Conservation (phyloP, 1,140 invertebrate species). For the Zeugodacus cucurbitae region DNA sequence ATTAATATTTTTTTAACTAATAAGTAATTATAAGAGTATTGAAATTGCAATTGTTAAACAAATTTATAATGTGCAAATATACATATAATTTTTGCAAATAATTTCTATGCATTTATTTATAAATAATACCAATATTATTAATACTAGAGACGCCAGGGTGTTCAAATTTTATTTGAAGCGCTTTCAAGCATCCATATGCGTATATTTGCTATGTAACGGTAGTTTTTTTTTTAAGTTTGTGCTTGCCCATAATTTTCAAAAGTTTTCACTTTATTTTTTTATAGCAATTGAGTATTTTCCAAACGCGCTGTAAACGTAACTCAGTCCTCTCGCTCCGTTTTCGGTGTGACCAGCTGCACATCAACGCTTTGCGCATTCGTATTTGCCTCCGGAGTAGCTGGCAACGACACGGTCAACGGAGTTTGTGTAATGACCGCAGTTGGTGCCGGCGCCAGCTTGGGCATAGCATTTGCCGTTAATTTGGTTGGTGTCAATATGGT, state of each 20-base stretch:
- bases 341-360: constrained; percentile 58
- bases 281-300: no score
- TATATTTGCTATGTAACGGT: not conserved
- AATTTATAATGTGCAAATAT: constrained; percentile 10
- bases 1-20: not conserved
- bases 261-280: no score
- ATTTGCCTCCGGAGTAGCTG: constrained; percentile 46
- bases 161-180: no score
- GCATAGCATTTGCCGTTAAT: constrained; percentile 48
- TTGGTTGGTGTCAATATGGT: constrained; percentile 51
- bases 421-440: constrained; percentile 7
- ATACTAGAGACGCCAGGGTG: no score
- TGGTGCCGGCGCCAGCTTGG: constrained; percentile 52
- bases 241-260: no score
- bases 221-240: no score
- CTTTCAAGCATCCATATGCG: not conserved
- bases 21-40: constrained; percentile 2
- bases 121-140: no score
- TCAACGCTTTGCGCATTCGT: constrained; percentile 50
- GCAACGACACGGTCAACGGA: not conserved
- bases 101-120: not conserved
- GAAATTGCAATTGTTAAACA: constrained; percentile 13
- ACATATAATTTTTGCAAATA: not conserved
- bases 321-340: constrained; percentile 56
- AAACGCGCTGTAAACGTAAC: no score